phyloP scores from a whole-genome alignment of 1,140 invertebrate genomes.

The Drosophila persimilis region DNA sequence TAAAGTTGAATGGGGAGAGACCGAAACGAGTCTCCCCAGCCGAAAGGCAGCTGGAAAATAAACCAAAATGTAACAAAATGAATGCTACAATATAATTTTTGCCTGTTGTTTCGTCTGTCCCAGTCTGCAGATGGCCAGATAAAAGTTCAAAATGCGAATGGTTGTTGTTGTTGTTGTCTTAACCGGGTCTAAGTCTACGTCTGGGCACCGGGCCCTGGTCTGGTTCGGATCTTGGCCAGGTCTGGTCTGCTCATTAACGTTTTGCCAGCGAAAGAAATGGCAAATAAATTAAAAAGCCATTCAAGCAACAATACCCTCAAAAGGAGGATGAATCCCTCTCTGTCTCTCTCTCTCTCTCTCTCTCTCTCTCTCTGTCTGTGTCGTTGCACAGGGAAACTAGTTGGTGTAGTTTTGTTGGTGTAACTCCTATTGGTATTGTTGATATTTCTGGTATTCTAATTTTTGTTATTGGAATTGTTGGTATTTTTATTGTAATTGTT shows the following conservation, averaged over 20 bases:
- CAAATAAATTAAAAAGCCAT: slow-evolving; percentile 82
- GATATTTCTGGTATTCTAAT: no score
- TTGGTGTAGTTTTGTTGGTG: no score
- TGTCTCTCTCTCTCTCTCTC: slow-evolving; percentile 16
- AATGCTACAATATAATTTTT: slow-evolving; percentile 73
- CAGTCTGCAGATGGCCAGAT: slow-evolving; percentile 73
- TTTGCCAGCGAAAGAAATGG: slow-evolving; percentile 73
- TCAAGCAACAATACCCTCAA: slow-evolving; percentile 73
- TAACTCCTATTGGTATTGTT: slow-evolving; percentile 13
- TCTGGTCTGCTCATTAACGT: slow-evolving; percentile 68
- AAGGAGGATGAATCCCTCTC: slow-evolving; percentile 16
- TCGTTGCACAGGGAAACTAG: no score
- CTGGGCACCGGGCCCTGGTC: slow-evolving; percentile 9
- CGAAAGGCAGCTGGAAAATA: slow-evolving; percentile 38
- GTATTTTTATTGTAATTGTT: neutral
- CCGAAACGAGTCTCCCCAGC: slow-evolving; percentile 9
- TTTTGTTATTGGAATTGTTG: no score
- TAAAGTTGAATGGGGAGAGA: slow-evolving; percentile 71
- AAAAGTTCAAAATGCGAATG: slow-evolving; percentile 78
- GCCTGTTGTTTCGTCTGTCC: slow-evolving; percentile 33
- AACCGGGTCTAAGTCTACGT: slow-evolving; percentile 23
- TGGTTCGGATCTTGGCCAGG: slow-evolving; percentile 7
- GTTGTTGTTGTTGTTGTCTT: slow-evolving; percentile 14
- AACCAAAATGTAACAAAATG: slow-evolving; percentile 68
- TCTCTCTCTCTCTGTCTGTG: slow-evolving; percentile 21